Evolutionary conservation across 1,140 invertebrate genomes (phyloP), one percentile per base, ranked within the genome.

Genomic region (Drosophila ananassae): DNA sequence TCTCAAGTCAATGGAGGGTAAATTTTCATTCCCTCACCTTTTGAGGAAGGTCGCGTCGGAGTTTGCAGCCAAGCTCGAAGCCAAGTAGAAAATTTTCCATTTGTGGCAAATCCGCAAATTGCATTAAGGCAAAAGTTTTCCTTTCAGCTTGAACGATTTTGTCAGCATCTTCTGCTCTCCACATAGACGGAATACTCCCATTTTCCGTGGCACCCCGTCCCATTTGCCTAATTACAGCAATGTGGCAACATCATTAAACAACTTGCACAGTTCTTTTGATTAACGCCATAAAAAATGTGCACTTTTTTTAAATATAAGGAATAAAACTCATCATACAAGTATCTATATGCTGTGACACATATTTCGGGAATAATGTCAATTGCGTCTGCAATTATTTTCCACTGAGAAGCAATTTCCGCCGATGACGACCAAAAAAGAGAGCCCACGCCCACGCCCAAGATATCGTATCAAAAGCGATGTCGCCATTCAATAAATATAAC

Each of bases 401-500:
- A 48, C 67, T 32, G 62, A 34, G 17, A 54, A 67, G 67, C 60
- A 60, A 87, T 85, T 85, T 85, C 77, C 74, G 80, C 68, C 63
- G 59, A 32, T 46, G 64, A 63, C 59, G 28, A 53, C 61, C 60
- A 46, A 54, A 47, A 68, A 37, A 66, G 61, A 54, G 28, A 30
- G 9, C 44, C 51, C 60, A 64, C 78, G 71, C 82, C 74, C 71
- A 87, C 83, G 61, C 46, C 32, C 34, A 51, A 67, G 67, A 71
- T 87, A 79, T 89, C 77, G 73, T 81, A 81, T 85, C 82, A 89
- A 47, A 75, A 82, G 72, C 64, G 60, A 59, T 79, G 82, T 89
- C 83, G 82, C 82, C 83, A 68, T 87, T 87, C 82, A 89, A 87
- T 87, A 87, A 87, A 87, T 78, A 87, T 79, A 69, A 57, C 77